Evolutionary conservation across 2,113 vertebrate species (phyloP), one percentile per base, ranked within the genome.

Genomic region (Embiotoca jacksoni): DNA sequence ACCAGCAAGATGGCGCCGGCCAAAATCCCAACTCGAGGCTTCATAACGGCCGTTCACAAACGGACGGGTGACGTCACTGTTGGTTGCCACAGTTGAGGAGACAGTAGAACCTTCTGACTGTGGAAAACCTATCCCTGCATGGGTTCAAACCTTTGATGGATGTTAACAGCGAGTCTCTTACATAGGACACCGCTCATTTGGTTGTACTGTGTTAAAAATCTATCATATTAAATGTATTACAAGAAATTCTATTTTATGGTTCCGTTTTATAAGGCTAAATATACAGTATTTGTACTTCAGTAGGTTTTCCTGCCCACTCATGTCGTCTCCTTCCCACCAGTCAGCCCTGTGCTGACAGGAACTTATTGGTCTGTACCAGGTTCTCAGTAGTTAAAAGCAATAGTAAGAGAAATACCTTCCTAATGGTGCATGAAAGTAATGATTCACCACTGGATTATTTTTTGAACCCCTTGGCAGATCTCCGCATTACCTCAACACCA

Each of bases 361-460:
- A 23, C 63, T 9, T 58, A 31, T 77, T 56, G 72, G 67, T 69
- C 65, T 81, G 53, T 62, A 77, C 75, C 76, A 78, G 71, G 39
- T 83, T 91, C 82, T 85, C 77, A 74, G 81, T 75, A 72, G 52
- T 80, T 67, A 82, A 82, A 79, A 78, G 44, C 62, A 63, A 70
- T 66, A 78, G 74, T 89, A 68, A 84, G 63, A 80, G 53, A 89
- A 81, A 88, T 90, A 82, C 78, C 78, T 86, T 85, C 82, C 82
- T 88, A 91, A 92, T 87, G 75, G 88, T 80, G 74, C 85, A 80
- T 90, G 79, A 88, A 87, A 78, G 78, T 73, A 81, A 74, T 85
- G 82, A 85, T 88, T 86, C 90, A 84, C 81, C 71, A 70, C 82
- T 58, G 61, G 87, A 80, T 89, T 89, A 74, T 88, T 88, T 70